phyloP scores from a whole-genome alignment of 2,888 invertebrate species.

The Caradrina clavipalpis region DNA sequence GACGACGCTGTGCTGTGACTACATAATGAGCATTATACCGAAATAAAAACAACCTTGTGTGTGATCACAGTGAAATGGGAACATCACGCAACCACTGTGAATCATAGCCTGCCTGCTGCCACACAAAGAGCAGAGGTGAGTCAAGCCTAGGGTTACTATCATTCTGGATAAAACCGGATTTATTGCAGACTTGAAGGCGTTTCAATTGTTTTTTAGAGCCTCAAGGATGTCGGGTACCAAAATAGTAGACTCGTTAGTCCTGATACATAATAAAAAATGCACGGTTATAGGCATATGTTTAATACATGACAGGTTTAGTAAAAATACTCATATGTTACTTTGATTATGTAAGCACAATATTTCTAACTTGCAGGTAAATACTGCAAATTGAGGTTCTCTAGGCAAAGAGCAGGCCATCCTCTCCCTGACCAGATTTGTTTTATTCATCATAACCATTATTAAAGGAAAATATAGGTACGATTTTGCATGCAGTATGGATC shows the following conservation, averaged over 20 bases:
- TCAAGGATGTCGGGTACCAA: slow-evolving; percentile 49
- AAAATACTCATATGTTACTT: neutral
- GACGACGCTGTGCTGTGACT: slow-evolving; percentile 62
- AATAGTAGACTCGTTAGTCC: slow-evolving; percentile 24
- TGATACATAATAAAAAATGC: slow-evolving; percentile 23
- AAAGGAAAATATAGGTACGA: too few species aligned
- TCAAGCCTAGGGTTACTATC: slow-evolving; percentile 62
- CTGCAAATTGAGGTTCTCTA: too few species aligned
- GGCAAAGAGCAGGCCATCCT: neutral
- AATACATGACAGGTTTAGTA: neutral
- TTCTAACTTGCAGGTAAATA: neutral
- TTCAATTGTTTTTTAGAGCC: slow-evolving; percentile 38
- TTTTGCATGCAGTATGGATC: neutral
- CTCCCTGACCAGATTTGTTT: neutral
- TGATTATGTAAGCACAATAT: neutral
- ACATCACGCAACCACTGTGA: slow-evolving; percentile 78
- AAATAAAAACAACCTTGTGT: slow-evolving; percentile 76
- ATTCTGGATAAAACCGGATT: slow-evolving; percentile 64
- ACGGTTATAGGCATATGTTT: neutral
- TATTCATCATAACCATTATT: too few species aligned
- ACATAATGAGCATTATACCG: slow-evolving; percentile 65
- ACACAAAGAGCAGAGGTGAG: slow-evolving; percentile 61
- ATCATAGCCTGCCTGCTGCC: slow-evolving; percentile 67
- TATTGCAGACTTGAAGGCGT: slow-evolving; percentile 49
- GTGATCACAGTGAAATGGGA: slow-evolving; percentile 76